Evolutionary conservation across 2,797 vertebrate species (phyloP).

Genomic region (Numenius phaeopus): DNA sequence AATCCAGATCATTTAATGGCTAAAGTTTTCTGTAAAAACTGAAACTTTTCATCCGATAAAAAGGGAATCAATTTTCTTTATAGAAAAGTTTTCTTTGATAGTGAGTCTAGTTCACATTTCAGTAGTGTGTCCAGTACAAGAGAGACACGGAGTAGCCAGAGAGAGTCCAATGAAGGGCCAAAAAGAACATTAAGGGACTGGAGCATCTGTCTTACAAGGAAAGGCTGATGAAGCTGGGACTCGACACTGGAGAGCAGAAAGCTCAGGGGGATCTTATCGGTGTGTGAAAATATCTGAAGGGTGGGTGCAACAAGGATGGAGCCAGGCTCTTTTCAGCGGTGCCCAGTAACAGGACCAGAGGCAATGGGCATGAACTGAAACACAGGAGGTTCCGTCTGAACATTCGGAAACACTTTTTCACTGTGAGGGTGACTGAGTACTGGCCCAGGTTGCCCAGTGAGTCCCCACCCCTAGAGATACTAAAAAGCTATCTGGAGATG

Average conservation of each 20-base stretch:
- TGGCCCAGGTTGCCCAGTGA: not conserved
- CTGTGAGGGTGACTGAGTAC: not conserved
- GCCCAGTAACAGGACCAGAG: not conserved
- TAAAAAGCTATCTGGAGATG: not conserved
- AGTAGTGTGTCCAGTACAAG: not conserved
- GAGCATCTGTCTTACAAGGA: not conserved
- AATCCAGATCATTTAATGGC: not conserved
- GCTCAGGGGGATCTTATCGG: not conserved
- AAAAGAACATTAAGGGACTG: not conserved
- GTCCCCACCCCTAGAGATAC: not conserved
- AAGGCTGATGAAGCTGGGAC: not conserved
- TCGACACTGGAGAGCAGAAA: not conserved
- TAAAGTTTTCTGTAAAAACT: not conserved
- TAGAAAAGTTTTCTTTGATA: not conserved
- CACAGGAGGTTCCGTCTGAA: not conserved
- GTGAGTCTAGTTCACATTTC: not conserved
- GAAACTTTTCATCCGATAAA: not conserved
- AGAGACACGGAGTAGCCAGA: not conserved
- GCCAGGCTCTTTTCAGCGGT: not conserved
- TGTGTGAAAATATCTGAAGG: not conserved
- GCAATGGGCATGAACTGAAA: not conserved
- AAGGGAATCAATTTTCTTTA: not conserved
- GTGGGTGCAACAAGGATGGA: not conserved
- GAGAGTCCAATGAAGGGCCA: not conserved
- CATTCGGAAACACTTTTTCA: not conserved